Evolutionary conservation across 64 coral and sea anemone species (phyloP).

Genomic region (Dendrophyllia cribrosa): DNA sequence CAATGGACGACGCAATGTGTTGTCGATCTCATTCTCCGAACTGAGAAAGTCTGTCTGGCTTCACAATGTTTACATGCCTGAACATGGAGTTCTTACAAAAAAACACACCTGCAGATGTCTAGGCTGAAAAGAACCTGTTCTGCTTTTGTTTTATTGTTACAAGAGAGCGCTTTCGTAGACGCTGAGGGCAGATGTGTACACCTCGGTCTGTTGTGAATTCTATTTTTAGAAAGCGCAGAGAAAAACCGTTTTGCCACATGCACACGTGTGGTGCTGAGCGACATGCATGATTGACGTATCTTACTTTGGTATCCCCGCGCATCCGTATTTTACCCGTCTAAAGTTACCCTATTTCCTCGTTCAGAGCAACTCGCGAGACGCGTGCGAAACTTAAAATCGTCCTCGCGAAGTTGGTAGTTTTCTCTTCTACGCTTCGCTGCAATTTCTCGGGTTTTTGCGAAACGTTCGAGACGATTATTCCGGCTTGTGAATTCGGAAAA

Average conservation of each 20-base stretch:
- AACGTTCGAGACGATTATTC: too few species aligned
- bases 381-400: too few species aligned
- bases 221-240: not conserved
- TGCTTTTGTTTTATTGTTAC: not conserved
- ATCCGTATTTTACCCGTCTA: too few species aligned
- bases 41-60: not conserved
- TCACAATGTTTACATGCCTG: slow-evolving; percentile 4
- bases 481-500: too few species aligned
- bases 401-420: too few species aligned
- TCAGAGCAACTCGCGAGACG: too few species aligned
- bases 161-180: not conserved
- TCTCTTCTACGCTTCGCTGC: too few species aligned
- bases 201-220: not conserved
- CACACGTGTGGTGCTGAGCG: not conserved
- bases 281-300: not conserved
- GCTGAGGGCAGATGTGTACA: not conserved
- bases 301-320: not conserved
- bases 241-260: not conserved
- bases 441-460: too few species aligned
- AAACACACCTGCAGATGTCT: not conserved
- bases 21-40: not conserved
- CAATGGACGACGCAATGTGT: not conserved
- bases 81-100: slow-evolving; percentile 7
- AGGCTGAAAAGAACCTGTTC: not conserved
- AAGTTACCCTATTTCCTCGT: too few species aligned